These are phyloP conservation scores for Sebastes dallii DNA, from an alignment of 2,797 vertebrate genomes.

Conservation along the genomic window DNA sequence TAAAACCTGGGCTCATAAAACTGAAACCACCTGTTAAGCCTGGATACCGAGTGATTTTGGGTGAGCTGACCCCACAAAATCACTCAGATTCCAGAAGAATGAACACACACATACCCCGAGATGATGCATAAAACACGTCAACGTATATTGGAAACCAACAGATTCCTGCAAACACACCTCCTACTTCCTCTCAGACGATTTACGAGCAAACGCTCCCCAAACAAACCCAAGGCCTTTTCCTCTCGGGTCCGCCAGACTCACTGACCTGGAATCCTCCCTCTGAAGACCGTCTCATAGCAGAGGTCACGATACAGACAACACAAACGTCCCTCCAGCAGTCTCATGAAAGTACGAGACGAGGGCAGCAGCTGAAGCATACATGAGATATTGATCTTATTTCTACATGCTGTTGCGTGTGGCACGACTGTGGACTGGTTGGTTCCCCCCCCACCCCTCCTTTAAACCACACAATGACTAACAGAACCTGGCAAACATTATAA, in stretches of 20 bases:
- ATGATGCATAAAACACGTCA: not conserved
- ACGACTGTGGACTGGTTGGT: constrained; percentile 4
- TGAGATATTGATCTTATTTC: not conserved
- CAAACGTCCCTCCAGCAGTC: not conserved
- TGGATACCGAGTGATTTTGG: not conserved
- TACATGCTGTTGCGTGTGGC: not conserved
- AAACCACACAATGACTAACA: constrained; percentile 29
- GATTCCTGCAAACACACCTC: constrained; percentile 8
- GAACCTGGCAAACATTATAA: constrained; percentile 54
- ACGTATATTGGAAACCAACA: not conserved
- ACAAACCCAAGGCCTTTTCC: not conserved
- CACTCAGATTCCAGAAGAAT: not conserved
- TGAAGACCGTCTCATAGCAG: not conserved
- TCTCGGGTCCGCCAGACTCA: not conserved
- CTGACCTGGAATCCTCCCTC: not conserved
- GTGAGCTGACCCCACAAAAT: not conserved
- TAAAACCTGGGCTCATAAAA: not conserved
- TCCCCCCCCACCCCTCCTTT: not conserved
- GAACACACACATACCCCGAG: not conserved
- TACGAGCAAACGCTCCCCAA: constrained; percentile 6
- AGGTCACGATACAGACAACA: not conserved
- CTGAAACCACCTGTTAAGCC: not conserved
- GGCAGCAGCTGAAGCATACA: not conserved
- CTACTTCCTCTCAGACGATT: not conserved
- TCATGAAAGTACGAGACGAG: not conserved